Evolutionary conservation across 92 coral and sea anemone genomes (phyloP), one percentile per base, ranked within the genome.

Genomic region (Porites cylindrica): DNA sequence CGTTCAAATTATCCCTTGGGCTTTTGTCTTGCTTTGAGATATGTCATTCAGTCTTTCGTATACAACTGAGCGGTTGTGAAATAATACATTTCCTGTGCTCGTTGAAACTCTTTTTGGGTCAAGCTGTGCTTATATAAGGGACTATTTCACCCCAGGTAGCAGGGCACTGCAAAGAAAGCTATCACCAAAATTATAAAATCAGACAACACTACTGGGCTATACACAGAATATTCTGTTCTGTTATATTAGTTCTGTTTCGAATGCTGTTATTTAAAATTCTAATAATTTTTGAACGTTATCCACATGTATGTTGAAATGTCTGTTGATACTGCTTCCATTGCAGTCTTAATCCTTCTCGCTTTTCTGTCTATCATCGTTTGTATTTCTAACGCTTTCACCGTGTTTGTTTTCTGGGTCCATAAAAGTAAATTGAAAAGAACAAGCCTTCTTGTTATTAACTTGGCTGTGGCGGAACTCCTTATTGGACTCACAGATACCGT

Each of bases 391-490:
- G 21, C 32, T 23, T 23, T 75, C 63, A 75, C 79, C 47, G 23
- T 75, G 20, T 75, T 75, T 51, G 79, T 75, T n/a, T 75, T 75
- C 23, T 75, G 79, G 79, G 16, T 8, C 9, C 77, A 72, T 12
- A 16, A 59, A 7, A 72, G 10, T 29, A 72, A 20, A 72, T 24
- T 72, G 6, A 72, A 19, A 24, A 24, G 61, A 51, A 7, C 24
- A 1, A 18, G 13, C 10, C n/a, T 72, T 47, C 77, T 72, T 18
- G 59, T 72, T 8, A 50, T 47, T 1, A 72, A 72, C 77, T 72
- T 51, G 51, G 65, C 79, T 21, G 63, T 75, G 12, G 79, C 77
- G 12, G 77, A 72, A 17, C 61, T 72, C 1, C 77, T 72, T 2
- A 58, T 72, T 72, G 61, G 77, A 51, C 1, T 47, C 26, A 72